A percentile compares a stretch with the other conserved stretches of the same genome.
Conservation (phyloP, 2,888 invertebrate species). For the Drosophila formosana region DNA sequence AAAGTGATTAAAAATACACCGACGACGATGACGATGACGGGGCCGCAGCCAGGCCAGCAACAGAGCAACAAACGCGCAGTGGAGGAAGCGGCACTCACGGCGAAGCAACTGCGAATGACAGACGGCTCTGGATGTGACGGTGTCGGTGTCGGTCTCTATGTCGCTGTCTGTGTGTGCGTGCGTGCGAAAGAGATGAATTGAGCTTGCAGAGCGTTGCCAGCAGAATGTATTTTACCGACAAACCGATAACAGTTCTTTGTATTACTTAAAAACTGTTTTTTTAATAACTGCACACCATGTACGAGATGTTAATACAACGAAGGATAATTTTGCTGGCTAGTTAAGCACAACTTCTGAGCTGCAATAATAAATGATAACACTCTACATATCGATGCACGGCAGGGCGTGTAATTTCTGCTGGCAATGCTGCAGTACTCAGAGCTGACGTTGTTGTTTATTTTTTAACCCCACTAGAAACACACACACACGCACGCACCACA, state of each 20-base stretch:
- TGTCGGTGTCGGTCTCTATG: not conserved
- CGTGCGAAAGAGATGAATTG: conserved; percentile 29
- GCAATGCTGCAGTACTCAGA: conserved; percentile 59
- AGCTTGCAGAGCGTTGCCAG: conserved; percentile 61
- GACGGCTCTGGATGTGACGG: conserved; percentile 20
- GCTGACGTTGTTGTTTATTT: conserved; percentile 68
- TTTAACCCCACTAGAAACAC: conserved; percentile 58
- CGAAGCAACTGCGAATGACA: conserved; percentile 62
- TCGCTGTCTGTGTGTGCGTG: conserved; percentile 31
- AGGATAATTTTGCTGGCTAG: not conserved
- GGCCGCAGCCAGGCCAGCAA: conserved; percentile 72
- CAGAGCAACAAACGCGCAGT: conserved; percentile 60
- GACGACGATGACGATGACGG: conserved; percentile 66
- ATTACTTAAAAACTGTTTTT: conserved; percentile 1
- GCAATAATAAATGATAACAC: not conserved
- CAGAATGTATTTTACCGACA: conserved; percentile 32
- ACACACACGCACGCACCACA: conserved; percentile 35
- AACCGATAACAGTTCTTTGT: conserved; percentile 25
- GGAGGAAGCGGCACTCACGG: conserved; percentile 52
- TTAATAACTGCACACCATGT: not conserved
- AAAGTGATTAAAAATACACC: conserved; percentile 79
- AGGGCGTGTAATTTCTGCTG: conserved; percentile 63
- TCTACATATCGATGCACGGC: conserved; percentile 5
- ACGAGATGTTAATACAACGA: not conserved
- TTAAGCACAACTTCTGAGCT: not conserved